Conservation (phyloP, 2,797 vertebrate genomes). For the Nyctalus aviator region DNA sequence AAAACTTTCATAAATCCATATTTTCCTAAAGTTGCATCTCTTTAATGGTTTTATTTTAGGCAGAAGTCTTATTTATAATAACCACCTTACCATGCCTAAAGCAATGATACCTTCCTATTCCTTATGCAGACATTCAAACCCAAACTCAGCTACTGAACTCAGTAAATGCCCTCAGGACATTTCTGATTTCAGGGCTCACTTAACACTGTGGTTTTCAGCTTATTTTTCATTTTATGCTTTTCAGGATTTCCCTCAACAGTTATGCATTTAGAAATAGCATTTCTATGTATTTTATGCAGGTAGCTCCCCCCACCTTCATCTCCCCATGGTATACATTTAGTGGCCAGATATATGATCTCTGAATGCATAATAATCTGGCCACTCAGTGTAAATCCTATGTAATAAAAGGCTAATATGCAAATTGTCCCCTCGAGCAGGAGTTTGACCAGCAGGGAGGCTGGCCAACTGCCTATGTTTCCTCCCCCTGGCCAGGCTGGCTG, state of each 20-base stretch:
- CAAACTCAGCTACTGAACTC: neutral
- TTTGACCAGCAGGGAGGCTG: too few relatives aligned
- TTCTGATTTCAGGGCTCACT: neutral
- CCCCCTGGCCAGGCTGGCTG: too few relatives aligned
- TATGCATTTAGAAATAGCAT: slow-evolving; percentile 31
- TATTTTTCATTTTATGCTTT: slow-evolving; percentile 61
- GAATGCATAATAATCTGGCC: too few relatives aligned
- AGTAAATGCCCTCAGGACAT: slow-evolving; percentile 1
- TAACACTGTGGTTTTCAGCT: slow-evolving; percentile 38
- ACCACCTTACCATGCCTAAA: neutral
- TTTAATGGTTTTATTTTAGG: neutral
- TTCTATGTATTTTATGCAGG: slow-evolving; percentile 19
- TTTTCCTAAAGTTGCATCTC: neutral
- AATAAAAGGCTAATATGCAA: too few relatives aligned
- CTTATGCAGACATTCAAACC: neutral
- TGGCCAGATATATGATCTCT: too few relatives aligned
- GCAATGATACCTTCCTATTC: neutral
- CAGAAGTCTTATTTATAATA: neutral
- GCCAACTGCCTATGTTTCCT: too few relatives aligned
- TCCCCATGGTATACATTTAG: neutral
- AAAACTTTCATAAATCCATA: neutral
- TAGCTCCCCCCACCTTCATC: neutral
- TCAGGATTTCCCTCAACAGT: slow-evolving; percentile 59
- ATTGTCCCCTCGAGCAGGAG: too few relatives aligned
- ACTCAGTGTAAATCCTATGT: too few relatives aligned